Evolutionary conservation across 1,140 invertebrate genomes (phyloP), one percentile per base, ranked within the genome.

Genomic region (Conus betulinus): DNA sequence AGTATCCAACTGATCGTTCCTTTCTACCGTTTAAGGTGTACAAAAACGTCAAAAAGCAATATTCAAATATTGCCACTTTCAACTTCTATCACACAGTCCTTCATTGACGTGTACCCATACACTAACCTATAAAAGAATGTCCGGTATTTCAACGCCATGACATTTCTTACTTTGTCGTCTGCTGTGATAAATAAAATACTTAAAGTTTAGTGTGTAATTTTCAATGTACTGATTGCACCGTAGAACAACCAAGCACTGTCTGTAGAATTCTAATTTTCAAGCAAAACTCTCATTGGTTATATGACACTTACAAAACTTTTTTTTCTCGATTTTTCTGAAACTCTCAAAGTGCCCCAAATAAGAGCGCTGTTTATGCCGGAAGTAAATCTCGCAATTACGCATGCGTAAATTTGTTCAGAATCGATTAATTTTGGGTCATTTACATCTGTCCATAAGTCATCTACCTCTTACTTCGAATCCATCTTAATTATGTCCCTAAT

Each of bases 281-380:
- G 53, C 52, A 25, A 84, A 84, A 63, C 39, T 78, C 23, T 55
- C 23, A 87, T 55, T 55, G 51, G 15, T 87, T 25, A 78, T 25
- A 25, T 17, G 51, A 53, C 39, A 87, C 85, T 87, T 87, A 87
- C 85, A 87, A 87, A 87, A 87, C 85, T 87, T 87, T 87, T 17
- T 23, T 52, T n/a, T n/a, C n/a, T n/a, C 17, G 71, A 85, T 74
- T 74, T 84, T 84, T 74, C 84, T n/a, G 67, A 85, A 85, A 60
- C n/a, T 84, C 84, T 74, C 25, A 85, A 74, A 81, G 51, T 81
- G 79, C 79, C 79, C 79, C 53, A 84, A 67, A 11, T 51, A 57
- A 63, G 71, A 79, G 85, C 74, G 52, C 85, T 87, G 85, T 87
- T 87, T 87, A 87, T 87, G 74, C 71, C 85, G 85, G 85, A 87